Percentiles rank a stretch among this genome's conserved stretches.
Evolutionary conservation across 2,888 invertebrate species (phyloP).

Genomic region (Stenchaetothrips biformis): DNA sequence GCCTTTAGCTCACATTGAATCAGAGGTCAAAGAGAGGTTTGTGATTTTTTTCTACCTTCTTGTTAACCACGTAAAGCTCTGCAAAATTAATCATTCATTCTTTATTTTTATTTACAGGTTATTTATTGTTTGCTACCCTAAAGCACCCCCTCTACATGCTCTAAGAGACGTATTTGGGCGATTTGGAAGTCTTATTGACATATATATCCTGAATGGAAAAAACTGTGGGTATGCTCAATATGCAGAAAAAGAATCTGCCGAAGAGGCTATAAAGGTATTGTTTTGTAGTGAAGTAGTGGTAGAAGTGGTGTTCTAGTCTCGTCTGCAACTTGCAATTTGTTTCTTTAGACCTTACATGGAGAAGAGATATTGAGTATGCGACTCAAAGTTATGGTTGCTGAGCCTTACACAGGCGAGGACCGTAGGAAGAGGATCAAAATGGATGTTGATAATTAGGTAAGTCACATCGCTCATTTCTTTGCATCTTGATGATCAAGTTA

Average conservation of each 20-base stretch:
- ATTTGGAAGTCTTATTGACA: conserved; percentile 85
- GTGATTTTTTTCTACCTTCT: conserved; percentile 4
- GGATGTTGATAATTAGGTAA: conserved; percentile 17
- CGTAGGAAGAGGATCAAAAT: conserved; percentile 4
- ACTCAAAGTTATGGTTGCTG: conserved; percentile 84
- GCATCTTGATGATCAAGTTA: too few relatives aligned
- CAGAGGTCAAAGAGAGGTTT: conserved; percentile 47
- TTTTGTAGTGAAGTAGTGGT: conserved; percentile 13
- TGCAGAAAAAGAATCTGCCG: conserved; percentile 67
- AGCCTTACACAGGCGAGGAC: conserved; percentile 45
- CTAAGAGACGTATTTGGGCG: conserved; percentile 84
- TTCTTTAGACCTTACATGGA: conserved; percentile 62
- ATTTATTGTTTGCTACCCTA: conserved; percentile 54
- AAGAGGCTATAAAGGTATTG: conserved; percentile 63
- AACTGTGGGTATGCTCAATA: conserved; percentile 92
- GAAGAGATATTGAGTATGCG: conserved; percentile 82
- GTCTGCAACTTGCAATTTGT: conserved; percentile 10
- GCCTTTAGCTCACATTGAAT: conserved; percentile 48
- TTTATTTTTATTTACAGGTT: conserved; percentile 41
- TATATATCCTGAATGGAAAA: conserved; percentile 81
- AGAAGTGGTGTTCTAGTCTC: not conserved
- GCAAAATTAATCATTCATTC: conserved; percentile 14
- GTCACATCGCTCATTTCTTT: not conserved
- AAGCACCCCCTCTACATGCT: conserved; percentile 69
- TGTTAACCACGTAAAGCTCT: not conserved